These are phyloP conservation scores for Montipora efflorescens DNA, from an alignment of 64 coral and sea anemone genomes.

Conservation along the genomic window DNA sequence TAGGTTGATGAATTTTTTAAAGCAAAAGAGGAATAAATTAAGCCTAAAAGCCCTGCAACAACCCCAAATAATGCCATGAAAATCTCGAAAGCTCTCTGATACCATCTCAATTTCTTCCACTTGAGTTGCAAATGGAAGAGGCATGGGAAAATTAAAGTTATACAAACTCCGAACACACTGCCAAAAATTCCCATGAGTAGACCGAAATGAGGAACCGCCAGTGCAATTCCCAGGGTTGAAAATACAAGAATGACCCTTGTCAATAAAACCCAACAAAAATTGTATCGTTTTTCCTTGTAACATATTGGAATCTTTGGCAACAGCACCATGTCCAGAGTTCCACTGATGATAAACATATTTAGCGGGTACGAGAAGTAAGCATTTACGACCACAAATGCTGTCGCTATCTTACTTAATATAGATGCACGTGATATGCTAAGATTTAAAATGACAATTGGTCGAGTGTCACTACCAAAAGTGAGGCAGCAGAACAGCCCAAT, in stretches of 20 bases:
- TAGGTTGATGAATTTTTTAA: slow-evolving; percentile 17
- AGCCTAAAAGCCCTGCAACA: slow-evolving; percentile 62
- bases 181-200: slow-evolving; percentile 89
- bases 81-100: slow-evolving; percentile 50
- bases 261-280: slow-evolving; percentile 55
- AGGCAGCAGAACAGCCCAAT: slow-evolving; percentile 71
- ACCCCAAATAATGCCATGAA: slow-evolving; percentile 69
- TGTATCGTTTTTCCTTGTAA: slow-evolving; percentile 46
- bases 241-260: slow-evolving; percentile 65
- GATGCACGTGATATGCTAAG: slow-evolving; percentile 57
- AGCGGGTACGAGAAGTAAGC: slow-evolving; percentile 83
- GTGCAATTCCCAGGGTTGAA: slow-evolving; percentile 70
- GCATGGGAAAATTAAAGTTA: slow-evolving; percentile 86
- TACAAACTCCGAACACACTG: slow-evolving; percentile 79
- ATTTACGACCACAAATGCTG: slow-evolving; percentile 71
- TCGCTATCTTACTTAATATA: slow-evolving; percentile 50
- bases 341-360: slow-evolving; percentile 86
- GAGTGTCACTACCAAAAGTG: slow-evolving; percentile 55
- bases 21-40: slow-evolving; percentile 74
- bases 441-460: slow-evolving; percentile 65
- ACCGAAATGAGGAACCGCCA: slow-evolving; percentile 87
- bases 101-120: slow-evolving; percentile 64
- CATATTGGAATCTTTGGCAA: slow-evolving; percentile 69
- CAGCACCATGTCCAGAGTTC: slow-evolving; percentile 69
- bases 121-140: slow-evolving; percentile 84